Evolutionary conservation across 2,113 vertebrate species (phyloP).

Genomic region (Cyanoliseus patagonus): DNA sequence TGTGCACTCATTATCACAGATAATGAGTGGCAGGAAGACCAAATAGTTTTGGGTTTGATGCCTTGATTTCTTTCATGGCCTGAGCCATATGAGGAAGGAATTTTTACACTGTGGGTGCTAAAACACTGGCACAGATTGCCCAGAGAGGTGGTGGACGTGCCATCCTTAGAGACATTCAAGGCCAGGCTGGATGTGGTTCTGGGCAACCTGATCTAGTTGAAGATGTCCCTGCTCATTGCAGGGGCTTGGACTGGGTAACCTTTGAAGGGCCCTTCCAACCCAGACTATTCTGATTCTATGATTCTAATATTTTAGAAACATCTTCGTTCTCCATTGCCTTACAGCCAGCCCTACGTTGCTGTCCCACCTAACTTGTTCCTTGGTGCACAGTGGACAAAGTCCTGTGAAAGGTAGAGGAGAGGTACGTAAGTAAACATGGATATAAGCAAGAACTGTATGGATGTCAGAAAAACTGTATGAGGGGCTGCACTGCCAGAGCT

Average conservation of each 20-base stretch:
- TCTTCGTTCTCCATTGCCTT: not conserved
- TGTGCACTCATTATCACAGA: not conserved
- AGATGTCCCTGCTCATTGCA: not conserved
- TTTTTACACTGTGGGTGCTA: not conserved
- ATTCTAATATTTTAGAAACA: not conserved
- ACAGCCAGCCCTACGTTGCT: not conserved
- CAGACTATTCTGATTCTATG: not conserved
- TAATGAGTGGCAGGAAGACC: not conserved
- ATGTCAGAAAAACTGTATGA: not conserved
- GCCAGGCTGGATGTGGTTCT: not conserved
- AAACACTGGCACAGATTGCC: not conserved
- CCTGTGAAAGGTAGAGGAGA: not conserved
- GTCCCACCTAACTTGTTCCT: not conserved
- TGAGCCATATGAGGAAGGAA: not conserved
- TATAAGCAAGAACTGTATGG: not conserved
- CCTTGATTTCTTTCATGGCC: not conserved
- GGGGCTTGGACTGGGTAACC: not conserved
- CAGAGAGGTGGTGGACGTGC: not conserved
- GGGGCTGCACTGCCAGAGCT: not conserved
- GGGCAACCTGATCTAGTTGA: not conserved
- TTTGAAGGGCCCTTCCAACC: not conserved
- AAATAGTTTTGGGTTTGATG: not conserved
- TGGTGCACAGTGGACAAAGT: not conserved
- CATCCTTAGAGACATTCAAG: not conserved
- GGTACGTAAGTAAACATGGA: fast-evolving